Percentiles rank a stretch among this genome's conserved stretches.
Evolutionary conservation across 2,113 vertebrate genomes (phyloP).

Genomic region (Mus musculus): DNA sequence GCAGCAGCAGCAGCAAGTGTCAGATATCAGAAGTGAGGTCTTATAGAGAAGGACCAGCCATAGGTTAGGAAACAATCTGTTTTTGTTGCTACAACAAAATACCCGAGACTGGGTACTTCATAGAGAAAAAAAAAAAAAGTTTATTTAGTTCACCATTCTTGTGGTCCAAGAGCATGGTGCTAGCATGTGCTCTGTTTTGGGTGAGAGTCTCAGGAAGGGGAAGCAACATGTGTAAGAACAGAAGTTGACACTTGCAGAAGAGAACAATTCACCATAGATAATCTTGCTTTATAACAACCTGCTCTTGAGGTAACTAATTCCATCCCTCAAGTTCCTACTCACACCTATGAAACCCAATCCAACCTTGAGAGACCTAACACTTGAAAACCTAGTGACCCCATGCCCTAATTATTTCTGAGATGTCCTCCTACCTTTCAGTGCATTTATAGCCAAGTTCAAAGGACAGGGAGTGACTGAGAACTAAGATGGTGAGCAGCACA

Average conservation of each 20-base stretch:
- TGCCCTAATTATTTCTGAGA: neutral
- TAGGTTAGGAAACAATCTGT: neutral
- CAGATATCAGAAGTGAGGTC: neutral
- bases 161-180: neutral
- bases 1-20: neutral
- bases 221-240: neutral
- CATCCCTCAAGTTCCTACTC: neutral
- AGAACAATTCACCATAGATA: neutral
- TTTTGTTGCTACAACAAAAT: slow-evolving; percentile 2
- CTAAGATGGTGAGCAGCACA: neutral
- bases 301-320: neutral
- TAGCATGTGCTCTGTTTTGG: neutral
- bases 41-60: neutral
- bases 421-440: too few species aligned
- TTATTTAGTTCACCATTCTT: neutral
- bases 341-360: neutral
- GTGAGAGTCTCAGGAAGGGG: neutral
- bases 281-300: neutral
- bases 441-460: neutral
- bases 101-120: neutral
- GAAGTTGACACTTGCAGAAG: neutral
- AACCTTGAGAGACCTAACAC: neutral
- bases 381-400: neutral
- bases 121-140: neutral
- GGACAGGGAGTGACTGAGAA: neutral